Base-by-base conservation (phyloP, 2,888 invertebrate species). In the Drosophila colorata region DNA sequence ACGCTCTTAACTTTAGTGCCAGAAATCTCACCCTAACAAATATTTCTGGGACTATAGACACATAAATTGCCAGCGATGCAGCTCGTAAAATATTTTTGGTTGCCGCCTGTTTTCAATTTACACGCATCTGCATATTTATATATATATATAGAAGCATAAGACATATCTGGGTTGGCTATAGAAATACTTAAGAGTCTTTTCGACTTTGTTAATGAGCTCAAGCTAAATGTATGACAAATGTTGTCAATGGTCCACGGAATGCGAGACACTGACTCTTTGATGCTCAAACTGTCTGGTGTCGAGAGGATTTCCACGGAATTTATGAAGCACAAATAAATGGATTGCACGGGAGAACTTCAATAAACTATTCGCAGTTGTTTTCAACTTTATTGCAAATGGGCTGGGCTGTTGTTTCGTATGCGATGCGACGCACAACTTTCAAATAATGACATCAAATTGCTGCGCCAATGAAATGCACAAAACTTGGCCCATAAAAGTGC, bases 151-250 rank as follows among this genome's bases (percentile, higher is more conserved):
- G 46, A 37, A 28, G 7, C 16, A 33, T 38, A 13, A 43, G 56
- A 63, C 46, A 73, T 66, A 74, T 76, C 65, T 77, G 69, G 73
- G 77, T 73, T 77, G 75, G 4, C 64, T 61, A 53, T 61, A 55
- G 69, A 66, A 66, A 70, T 61, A 20, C 57, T 49, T 41, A 63
- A 60, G 40, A 69, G 38, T 44, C 60, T 55, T 57, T 60, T 41
- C 20, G 56, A 35, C 58, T 53, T 6, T 49, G 53, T 63, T 71
- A 71, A 74, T 76, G 70, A 78, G 79, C 64, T 51, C 44, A 28
- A 59, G 57, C 49, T 18, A 65, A 69, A 74, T 74, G 56, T 72
- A 80, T 86, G 86, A 86, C 82, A 82, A 82, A 86, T 83, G 78
- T 44, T 78, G 52, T 70, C 65, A 86, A 82, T 82, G 83, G 55